A percentile compares a stretch with the other conserved stretches of the same genome.
phyloP scores from a whole-genome alignment of 1,140 invertebrate genomes.

The Solenopsis invicta region DNA sequence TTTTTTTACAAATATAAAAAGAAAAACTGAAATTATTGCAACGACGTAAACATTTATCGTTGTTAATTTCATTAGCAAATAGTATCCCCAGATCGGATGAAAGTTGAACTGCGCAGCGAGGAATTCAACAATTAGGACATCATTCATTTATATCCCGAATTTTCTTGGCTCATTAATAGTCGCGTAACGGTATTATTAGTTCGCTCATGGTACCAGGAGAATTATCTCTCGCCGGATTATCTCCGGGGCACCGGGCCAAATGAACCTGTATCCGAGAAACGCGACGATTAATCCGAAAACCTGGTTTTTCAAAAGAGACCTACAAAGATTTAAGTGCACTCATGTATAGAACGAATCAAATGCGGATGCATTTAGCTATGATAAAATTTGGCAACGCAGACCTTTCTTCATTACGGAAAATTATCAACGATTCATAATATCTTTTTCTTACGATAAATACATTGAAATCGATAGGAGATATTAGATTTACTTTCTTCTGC shows the following conservation, averaged over 20 bases:
- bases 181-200: constrained; percentile 58
- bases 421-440: neutral
- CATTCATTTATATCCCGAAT: constrained; percentile 30
- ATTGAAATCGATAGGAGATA: neutral
- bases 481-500: neutral
- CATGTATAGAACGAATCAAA: neutral
- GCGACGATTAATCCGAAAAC: neutral
- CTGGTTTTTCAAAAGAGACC: neutral
- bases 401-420: neutral
- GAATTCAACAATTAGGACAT: neutral
- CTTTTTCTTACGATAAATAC: neutral
- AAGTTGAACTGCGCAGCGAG: neutral
- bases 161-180: constrained; percentile 23
- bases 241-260: constrained; percentile 11
- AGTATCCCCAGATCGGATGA: neutral
- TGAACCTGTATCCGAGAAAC: neutral
- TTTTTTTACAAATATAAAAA: neutral
- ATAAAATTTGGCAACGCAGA: neutral
- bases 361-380: neutral
- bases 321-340: neutral
- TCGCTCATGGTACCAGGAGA: constrained; percentile 20
- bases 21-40: neutral
- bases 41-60: neutral
- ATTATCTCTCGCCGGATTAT: constrained; percentile 21
- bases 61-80: neutral